Evolutionary conservation across 2,797 vertebrate genomes (phyloP).

Genomic region (Catharus ustulatus): DNA sequence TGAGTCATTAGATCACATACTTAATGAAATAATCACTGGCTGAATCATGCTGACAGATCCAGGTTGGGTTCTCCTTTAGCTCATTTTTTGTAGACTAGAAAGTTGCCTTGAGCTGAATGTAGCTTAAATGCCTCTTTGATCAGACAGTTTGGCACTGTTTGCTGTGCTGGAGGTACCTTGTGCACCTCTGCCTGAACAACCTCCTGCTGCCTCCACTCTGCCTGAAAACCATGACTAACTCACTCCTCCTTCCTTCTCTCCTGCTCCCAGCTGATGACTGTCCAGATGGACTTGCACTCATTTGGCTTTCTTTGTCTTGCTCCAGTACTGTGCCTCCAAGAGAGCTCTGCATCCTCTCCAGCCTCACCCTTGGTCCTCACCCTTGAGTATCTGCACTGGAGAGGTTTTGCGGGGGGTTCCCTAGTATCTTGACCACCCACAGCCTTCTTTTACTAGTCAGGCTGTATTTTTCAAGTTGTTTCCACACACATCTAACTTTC

Average conservation of each 20-base stretch:
- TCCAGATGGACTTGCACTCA: not conserved
- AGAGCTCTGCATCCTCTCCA: not conserved
- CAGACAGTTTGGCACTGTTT: constrained; percentile 4
- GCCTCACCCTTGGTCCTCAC: not conserved
- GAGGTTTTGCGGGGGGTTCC: not conserved
- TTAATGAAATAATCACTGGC: constrained; percentile 41
- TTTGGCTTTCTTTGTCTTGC: not conserved
- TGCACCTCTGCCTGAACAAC: not conserved
- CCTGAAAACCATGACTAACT: not conserved
- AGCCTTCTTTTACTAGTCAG: not conserved
- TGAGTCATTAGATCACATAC: constrained; percentile 57
- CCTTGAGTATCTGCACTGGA: not conserved
- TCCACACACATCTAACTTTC: not conserved
- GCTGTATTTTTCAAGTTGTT: not conserved
- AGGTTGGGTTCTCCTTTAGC: constrained; percentile 14
- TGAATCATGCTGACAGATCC: constrained; percentile 36
- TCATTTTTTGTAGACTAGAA: constrained; percentile 14
- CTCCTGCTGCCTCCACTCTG: not conserved
- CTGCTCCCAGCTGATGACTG: not conserved
- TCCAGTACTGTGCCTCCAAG: not conserved
- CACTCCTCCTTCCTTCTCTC: not conserved
- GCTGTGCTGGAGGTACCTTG: not conserved
- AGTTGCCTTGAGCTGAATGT: not conserved
- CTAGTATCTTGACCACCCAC: not conserved
- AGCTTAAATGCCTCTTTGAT: constrained; percentile 37